Evolutionary conservation across 2,797 vertebrate species (phyloP).

Genomic region (Acestrorhynchus altus): DNA sequence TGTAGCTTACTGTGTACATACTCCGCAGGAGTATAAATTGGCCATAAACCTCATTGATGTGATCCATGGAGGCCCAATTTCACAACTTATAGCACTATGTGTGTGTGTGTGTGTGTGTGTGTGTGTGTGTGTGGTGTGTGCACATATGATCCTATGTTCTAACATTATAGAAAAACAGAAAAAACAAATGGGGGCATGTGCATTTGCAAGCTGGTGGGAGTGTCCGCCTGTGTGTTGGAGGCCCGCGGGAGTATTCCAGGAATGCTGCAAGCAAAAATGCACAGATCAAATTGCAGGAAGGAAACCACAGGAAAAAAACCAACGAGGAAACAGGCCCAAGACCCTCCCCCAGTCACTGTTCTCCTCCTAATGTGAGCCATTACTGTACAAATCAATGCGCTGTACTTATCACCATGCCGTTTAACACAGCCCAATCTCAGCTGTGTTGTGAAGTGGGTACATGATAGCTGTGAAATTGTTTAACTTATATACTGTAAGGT

Average conservation of each 20-base stretch:
- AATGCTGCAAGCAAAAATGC: conserved; percentile 58
- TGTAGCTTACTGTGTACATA: too few species aligned
- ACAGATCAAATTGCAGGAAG: conserved; percentile 62
- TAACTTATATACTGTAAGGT: not conserved
- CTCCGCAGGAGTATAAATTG: too few species aligned
- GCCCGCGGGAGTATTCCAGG: conserved; percentile 52
- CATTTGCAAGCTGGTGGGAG: conserved; percentile 10
- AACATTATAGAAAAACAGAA: not conserved
- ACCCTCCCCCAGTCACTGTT: conserved; percentile 14
- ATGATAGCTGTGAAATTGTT: not conserved
- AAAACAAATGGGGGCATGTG: conserved; percentile 17
- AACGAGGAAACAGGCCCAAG: conserved; percentile 46
- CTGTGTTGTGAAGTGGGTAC: not conserved
- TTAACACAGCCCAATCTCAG: not conserved
- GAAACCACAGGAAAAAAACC: conserved; percentile 53
- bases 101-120: too few species aligned
- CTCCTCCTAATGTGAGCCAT: conserved; percentile 24
- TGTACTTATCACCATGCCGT: not conserved
- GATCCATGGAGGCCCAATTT: too few species aligned
- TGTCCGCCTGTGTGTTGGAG: conserved; percentile 16
- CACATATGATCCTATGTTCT: not conserved
- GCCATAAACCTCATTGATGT: too few species aligned
- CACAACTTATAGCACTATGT: too few species aligned
- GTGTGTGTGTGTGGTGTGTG: too few species aligned
- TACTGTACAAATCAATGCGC: conserved; percentile 9